A percentile compares a stretch with the other conserved stretches of the same genome.
Conservation (phyloP, 2,888 invertebrate genomes). For the Leptinotarsa rubiginosa region DNA sequence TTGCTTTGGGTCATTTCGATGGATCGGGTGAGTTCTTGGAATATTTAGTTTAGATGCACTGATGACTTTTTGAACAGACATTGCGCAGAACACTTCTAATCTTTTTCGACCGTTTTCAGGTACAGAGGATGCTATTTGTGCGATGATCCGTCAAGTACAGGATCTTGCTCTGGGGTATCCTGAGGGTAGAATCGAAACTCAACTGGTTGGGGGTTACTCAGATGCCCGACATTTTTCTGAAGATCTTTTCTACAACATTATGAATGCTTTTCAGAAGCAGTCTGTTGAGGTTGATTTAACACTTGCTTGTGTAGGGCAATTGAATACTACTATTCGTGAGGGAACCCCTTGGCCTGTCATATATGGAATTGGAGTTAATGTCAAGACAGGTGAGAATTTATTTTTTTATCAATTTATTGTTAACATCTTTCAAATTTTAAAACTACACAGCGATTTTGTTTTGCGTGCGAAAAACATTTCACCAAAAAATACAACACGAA, state of each 20-base stretch:
- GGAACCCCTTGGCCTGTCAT: conserved; percentile 88
- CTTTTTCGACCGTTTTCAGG: conserved; percentile 66
- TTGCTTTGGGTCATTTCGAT: conserved; percentile 85
- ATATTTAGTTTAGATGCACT: background rate
- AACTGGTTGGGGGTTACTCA: conserved; percentile 90
- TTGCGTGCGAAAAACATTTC: no score
- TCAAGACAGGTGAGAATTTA: conserved; percentile 76
- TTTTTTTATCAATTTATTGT: background rate
- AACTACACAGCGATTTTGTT: no score
- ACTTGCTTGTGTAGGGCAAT: conserved; percentile 89
- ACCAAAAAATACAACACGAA: no score
- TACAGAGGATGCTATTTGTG: conserved; percentile 83
- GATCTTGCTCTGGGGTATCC: conserved; percentile 87
- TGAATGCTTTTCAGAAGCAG: conserved; percentile 90
- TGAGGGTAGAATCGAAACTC: conserved; percentile 89
- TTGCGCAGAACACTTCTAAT: no score
- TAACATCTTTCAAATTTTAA: background rate
- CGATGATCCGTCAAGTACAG: conserved; percentile 85
- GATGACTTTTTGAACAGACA: no score
- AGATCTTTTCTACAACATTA: conserved; percentile 87
- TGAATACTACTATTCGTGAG: conserved; percentile 86
- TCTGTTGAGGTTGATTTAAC: conserved; percentile 89
- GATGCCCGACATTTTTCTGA: conserved; percentile 89
- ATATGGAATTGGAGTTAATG: conserved; percentile 89
- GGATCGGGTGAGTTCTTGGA: conserved; percentile 65